Base-by-base conservation (phyloP, 64 coral and sea anemone species). In the Platygyra sinensis region DNA sequence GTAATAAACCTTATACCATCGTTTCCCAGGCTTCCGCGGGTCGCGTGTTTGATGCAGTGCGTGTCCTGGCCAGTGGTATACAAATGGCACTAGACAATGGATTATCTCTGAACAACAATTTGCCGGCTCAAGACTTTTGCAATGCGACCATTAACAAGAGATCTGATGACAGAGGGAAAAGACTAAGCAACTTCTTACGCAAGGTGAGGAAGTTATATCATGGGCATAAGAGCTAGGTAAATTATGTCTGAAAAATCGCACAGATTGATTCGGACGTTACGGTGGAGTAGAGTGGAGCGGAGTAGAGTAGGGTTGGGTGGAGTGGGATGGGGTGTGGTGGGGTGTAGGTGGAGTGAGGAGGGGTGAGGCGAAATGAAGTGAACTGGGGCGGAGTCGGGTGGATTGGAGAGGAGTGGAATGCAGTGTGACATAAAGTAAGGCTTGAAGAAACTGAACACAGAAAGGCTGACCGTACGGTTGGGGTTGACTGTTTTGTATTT, bases 1-100 rank as follows among this genome's bases (percentile, higher is more conserved):
- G 54, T 57, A 15, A 57, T 57, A 16, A 57, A 2, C 42, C 15
- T 57, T 57, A 57, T 57, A 1, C 54, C 10, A 16, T 57, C 15
- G 54, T 57, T 12, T 57, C 54, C 54, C n/a, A 67, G 64, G 64
- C 64, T 67, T 67, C 64, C 19, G 64, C 24, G 4, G 64, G 64
- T 20, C 64, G 64, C 64, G 64, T 67, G 64, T 67, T n/a, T 67
- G 64, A 67, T 67, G 64, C 64, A 24, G 64, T 67, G 64, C 64
- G 64, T 20, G 64, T 67, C n/a, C 64, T 67, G 19, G 64, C 64
- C 24, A 67, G 64, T 20, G 64, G 64, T 25, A 67, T 67, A 10
- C 64, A 67, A 67, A 67, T 67, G 64, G 64, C 64, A 67, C n/a
- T 67, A 20, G 20, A 67, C 64, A 67, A 5, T 67, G 24, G 64